Evolutionary conservation across 2,113 vertebrate species (phyloP), one percentile per base, ranked within the genome.

Genomic region (Corythornis madagascariensis): DNA sequence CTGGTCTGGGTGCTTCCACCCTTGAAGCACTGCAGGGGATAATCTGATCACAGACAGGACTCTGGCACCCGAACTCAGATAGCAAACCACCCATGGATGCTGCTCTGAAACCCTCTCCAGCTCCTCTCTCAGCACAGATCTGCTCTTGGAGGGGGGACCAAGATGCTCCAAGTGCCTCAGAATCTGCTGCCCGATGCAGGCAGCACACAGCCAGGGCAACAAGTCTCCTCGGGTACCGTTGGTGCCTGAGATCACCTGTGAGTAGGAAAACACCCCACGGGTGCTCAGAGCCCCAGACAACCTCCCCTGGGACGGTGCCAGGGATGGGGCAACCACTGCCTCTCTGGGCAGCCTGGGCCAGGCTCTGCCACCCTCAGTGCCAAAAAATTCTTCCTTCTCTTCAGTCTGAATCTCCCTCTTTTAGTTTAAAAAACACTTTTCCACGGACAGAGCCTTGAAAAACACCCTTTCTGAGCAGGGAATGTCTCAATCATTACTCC

Each of bases 41-140:
- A 28, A 84, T 20, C 3, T 0, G 0, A 35, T 35, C 4, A 1
- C 12, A 67, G 45, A 40, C 3, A 1, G 33, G 47, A n/a, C 43
- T 70, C 59, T 79, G 18, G 83, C 53, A 40, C 15, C 13, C 85
- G 21, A 55, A 6, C 71, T 45, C 53, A 78, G 42, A 14, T 42
- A 75, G 47, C 42, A 82, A 76, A 45, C 25, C 25, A 85, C n/a
- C 13, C 11, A 1, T 5, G 35, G 69, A 10, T 7, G 2, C 22
- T 10, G 31, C 25, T 11, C 75, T 19, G 9, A 42, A 74, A 33
- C 13, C 26, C 35, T 16, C 26, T 28, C 19, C 19, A 26, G 26
- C 6, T 1, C 17, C 57, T 50, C 70, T 35, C 57, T 50, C 0
- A 0, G 25, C 67, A 72, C 3, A n/a, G 10, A 28, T 22, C 48